Percentiles rank a stretch among this genome's conserved stretches.
phyloP scores from a whole-genome alignment of 2,797 vertebrate genomes.

The Tapera naevia region DNA sequence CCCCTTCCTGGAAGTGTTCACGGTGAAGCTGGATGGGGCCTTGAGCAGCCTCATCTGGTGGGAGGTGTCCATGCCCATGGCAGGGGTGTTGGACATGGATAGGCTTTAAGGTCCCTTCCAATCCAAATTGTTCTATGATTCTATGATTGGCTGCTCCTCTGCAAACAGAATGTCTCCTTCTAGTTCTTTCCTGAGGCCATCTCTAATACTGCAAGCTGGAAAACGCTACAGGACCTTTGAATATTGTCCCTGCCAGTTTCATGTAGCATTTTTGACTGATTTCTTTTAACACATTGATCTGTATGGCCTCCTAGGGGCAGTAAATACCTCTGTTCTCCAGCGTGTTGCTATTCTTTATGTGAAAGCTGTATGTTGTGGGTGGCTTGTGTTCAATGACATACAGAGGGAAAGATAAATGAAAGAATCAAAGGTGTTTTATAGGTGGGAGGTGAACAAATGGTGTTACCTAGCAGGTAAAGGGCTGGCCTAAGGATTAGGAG shows the following conservation, averaged over 20 bases:
- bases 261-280: neutral
- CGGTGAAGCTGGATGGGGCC: too few relatives aligned
- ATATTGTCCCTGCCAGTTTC: neutral
- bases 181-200: neutral
- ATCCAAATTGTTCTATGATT: too few relatives aligned
- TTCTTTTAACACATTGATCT: neutral
- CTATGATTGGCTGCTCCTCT: neutral
- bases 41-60: too few relatives aligned
- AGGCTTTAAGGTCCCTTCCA: too few relatives aligned
- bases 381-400: neutral
- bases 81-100: too few relatives aligned
- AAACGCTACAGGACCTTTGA: neutral
- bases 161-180: neutral
- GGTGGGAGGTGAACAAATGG: neutral
- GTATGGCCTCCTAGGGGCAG: neutral
- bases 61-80: too few relatives aligned
- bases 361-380: neutral
- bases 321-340: neutral
- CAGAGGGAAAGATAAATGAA: neutral
- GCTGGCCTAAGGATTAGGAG: neutral
- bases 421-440: neutral
- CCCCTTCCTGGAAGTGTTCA: too few relatives aligned
- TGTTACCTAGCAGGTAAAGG: neutral
- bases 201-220: neutral
- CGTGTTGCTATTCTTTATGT: neutral